Base-by-base conservation (phyloP, 2,113 vertebrate genomes). In the Perccottus glenii region DNA sequence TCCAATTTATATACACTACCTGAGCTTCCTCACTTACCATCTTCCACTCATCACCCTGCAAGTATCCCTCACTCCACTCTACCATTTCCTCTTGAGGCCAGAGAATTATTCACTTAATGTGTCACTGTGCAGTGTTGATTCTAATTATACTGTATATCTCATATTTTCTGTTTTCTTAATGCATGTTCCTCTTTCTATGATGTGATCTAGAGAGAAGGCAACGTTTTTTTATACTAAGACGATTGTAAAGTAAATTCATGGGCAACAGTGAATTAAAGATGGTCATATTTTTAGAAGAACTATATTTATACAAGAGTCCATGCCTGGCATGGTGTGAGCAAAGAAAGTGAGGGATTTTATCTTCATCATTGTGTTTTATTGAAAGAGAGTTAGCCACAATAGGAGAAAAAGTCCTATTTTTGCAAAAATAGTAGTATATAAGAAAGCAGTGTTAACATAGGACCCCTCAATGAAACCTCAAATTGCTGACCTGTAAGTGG, bases 271-370 rank as follows among this genome's bases (percentile, higher is more conserved):
- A 53, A 88, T 81, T 35, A 80, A 78, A 82, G 73, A 78, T 63
- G 79, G 84, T 84, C 72, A 62, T 90, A 87, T 91, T 89, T 92
- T 91, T 90, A 83, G 85, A 83, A 73, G 73, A 85, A 85, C 75
- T 89, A 87, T 91, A 91, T 92, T 91, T 93, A 91, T 91, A 88
- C 83, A 73, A 55, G 77, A 52, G 80, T 71, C 76, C 80, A 80
- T 68, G 81, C 77, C 83, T 60, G 32, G 51, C 62, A 48, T 12
- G 70, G 85, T 64, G 71, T 89, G 78, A 83, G 85, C 75, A 55
- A 55, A 64, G 74, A 80, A 78, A 82, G 68, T 47, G 67, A 83
- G 88, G 84, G 90, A 87, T 90, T 92, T 87, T 91, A 90, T 87
- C 86, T 88, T 85, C 9, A 68, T 70, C 60, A 65, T 80, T 56